Conservation (phyloP, 2,113 vertebrate genomes). For the Sigmodon hispidus region DNA sequence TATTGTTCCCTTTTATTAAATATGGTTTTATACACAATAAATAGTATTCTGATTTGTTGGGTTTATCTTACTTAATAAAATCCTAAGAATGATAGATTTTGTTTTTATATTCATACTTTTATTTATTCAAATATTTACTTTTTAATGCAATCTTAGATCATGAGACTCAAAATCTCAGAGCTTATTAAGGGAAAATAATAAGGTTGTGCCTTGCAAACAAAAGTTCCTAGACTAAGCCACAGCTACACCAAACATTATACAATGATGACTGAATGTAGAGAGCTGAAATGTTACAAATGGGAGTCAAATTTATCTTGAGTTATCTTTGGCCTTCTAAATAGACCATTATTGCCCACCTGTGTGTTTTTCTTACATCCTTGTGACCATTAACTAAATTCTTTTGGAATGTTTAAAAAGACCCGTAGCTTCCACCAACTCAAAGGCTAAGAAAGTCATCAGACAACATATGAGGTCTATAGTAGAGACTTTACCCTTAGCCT, state of each 20-base stretch:
- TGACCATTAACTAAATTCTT: not conserved
- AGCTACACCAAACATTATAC: not conserved
- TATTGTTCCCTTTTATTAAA: not conserved
- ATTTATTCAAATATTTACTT: constrained; percentile 9
- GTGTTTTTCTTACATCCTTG: not conserved
- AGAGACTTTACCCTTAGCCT: not conserved
- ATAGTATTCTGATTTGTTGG: not conserved
- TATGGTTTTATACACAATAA: not conserved
- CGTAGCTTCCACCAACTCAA: not conserved
- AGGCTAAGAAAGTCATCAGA: not conserved
- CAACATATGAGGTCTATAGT: not conserved
- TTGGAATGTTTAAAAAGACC: not conserved
- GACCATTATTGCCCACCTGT: not conserved
- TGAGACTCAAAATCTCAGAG: not conserved
- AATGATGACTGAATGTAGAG: not conserved
- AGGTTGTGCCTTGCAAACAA: not conserved
- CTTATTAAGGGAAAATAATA: not conserved
- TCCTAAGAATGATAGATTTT: not conserved
- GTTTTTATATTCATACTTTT: not conserved
- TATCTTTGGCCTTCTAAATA: not conserved
- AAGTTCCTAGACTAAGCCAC: not conserved
- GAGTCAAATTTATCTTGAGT: not conserved
- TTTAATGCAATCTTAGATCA: not conserved
- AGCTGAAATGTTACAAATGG: not conserved
- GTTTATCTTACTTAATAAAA: not conserved